Evolutionary conservation across 2,888 invertebrate genomes (phyloP).

Genomic region (Agrotis puta): DNA sequence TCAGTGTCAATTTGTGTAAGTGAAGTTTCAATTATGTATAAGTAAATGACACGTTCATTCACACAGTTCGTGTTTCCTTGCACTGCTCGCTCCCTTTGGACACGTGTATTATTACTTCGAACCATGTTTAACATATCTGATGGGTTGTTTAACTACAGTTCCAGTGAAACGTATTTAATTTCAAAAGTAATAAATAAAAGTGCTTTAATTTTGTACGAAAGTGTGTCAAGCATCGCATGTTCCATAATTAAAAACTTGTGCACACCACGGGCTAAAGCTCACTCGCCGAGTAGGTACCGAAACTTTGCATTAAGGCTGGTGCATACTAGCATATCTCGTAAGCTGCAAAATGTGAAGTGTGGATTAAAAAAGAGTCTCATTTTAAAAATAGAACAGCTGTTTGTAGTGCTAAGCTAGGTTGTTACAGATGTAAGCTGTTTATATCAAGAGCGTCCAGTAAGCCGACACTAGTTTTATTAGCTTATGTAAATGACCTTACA

Average conservation of each 20-base stretch:
- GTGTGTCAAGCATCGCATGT: constrained; percentile 39
- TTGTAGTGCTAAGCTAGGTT: background rate
- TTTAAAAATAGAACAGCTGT: constrained; percentile 30
- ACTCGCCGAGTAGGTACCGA: constrained; percentile 13
- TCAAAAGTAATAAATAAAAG: constrained; percentile 40
- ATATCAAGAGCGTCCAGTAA: constrained; percentile 50
- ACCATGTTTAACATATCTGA: constrained; percentile 24
- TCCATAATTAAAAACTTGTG: constrained; percentile 30
- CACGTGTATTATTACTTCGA: constrained; percentile 27
- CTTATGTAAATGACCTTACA: constrained; percentile 58
- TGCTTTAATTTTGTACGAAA: constrained; percentile 40
- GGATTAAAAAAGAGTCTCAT: constrained; percentile 18
- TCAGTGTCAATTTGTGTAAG: constrained; percentile 75
- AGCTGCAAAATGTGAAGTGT: constrained; percentile 4
- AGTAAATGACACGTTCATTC: constrained; percentile 46
- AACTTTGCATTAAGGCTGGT: constrained; percentile 25
- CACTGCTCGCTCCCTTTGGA: constrained; percentile 24
- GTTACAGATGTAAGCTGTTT: constrained; percentile 43
- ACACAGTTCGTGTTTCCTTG: constrained; percentile 38
- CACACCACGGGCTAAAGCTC: constrained; percentile 1
- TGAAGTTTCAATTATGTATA: constrained; percentile 68
- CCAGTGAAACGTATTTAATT: constrained; percentile 33
- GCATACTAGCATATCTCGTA: constrained; percentile 12
- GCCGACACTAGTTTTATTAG: constrained; percentile 54
- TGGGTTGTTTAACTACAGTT: constrained; percentile 26